Evolutionary conservation across 2,113 vertebrate species (phyloP).

Genomic region (Sinocyclocheilus rhinocerous): DNA sequence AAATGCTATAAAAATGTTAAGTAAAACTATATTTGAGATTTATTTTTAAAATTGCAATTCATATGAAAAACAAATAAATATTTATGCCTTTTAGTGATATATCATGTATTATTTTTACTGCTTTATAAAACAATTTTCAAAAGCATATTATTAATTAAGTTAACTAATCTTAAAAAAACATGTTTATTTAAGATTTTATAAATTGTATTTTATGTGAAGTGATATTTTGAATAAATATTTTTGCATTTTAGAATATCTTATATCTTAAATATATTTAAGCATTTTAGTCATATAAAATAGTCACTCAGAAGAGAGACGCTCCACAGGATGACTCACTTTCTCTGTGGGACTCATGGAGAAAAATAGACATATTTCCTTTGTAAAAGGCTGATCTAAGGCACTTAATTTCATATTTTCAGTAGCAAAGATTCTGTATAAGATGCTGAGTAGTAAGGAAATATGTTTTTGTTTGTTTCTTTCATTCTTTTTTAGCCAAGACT

Average conservation of each 20-base stretch:
- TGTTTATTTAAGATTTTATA: too few species aligned
- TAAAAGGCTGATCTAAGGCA: background rate
- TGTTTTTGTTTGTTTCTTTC: background rate
- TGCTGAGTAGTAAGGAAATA: too few species aligned
- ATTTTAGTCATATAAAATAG: background rate
- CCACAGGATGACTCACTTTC: background rate
- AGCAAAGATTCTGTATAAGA: background rate
- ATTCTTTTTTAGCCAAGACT: background rate
- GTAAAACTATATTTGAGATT: background rate
- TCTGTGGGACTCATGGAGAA: background rate
- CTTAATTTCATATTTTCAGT: background rate
- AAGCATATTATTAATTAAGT: too few species aligned
- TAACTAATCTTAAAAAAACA: too few species aligned
- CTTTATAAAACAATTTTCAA: too few species aligned
- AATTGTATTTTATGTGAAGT: too few species aligned
- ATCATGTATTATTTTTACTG: too few species aligned
- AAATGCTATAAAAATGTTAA: background rate
- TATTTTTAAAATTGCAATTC: background rate
- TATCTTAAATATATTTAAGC: background rate
- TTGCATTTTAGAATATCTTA: too few species aligned
- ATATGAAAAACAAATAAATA: too few species aligned
- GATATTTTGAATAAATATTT: too few species aligned
- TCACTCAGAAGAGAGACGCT: background rate
- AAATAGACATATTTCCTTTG: background rate
- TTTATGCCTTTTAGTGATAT: too few species aligned